Evolutionary conservation across 92 coral and sea anemone genomes (phyloP), one percentile per base, ranked within the genome.

Genomic region (Isaurus tuberculatus): DNA sequence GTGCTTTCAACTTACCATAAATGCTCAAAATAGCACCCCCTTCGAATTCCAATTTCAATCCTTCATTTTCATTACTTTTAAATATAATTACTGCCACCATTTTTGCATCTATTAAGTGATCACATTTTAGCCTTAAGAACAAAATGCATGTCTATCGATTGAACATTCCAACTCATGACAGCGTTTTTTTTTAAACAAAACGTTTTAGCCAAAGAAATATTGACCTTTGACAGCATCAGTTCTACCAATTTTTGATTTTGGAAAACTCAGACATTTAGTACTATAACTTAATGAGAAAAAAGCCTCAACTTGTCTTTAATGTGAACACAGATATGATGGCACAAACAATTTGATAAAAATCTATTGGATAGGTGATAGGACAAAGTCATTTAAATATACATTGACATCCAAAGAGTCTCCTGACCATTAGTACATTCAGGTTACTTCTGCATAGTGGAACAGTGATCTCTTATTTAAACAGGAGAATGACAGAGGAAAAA

Each of bases 251-350:
- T 71, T 71, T 71, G 77, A 28, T 71, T 71, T 71, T 71, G 77
- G 46, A 71, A 71, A 71, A 71, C 77, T 71, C 77, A 71, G 77
- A 71, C 77, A 71, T 71, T 71, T 71, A 71, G 77, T 71, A 28
- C 27, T 71, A 71, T 71, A 71, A 71, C 49, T 71, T 27, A 71
- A 33, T 71, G 77, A 71, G 77, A 37, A 71, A 71, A 71, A 71
- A 71, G 46, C 77, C 55, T 71, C 77, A 71, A 71, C 77, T 71
- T 71, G 29, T 71, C 20, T 71, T 33, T 71, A 29, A 16, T 71
- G 77, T 71, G 77, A 71, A 71, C 77, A 71, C 55, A 71, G 77
- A 71, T 71, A 71, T 71, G 29, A 71, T 71, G 77, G 77, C 77
- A 71, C 77, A 71, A 33, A 71, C 77, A 36, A 71, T 71, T 71